These are phyloP conservation scores for Trichacis sp. DNA, from an alignment of 2,888 invertebrate species.

Conservation along the genomic window DNA sequence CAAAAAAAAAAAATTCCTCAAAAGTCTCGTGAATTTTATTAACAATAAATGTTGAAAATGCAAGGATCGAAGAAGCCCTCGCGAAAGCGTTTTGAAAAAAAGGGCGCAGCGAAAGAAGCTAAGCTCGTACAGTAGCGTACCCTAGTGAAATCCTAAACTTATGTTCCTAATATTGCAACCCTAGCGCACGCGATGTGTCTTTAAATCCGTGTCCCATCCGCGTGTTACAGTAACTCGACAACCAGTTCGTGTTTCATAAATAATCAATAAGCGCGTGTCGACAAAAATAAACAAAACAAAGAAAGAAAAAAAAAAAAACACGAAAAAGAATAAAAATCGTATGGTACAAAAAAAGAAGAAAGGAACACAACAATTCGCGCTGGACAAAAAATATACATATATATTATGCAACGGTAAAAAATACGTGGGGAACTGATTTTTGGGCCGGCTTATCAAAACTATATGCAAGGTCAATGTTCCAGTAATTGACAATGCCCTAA, in stretches of 20 bases:
- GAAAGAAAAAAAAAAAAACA: too few species aligned
- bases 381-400: constrained; percentile 51
- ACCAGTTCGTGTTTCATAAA: constrained; percentile 29
- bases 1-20: too few species aligned
- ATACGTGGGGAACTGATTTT: too few species aligned
- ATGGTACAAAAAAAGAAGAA: too few species aligned
- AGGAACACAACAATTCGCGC: constrained; percentile 36
- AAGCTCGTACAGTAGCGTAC: constrained; percentile 53
- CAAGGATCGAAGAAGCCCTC: too few species aligned
- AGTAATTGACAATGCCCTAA: too few species aligned
- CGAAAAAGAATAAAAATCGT: too few species aligned
- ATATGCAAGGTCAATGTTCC: too few species aligned
- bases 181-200: constrained; percentile 46
- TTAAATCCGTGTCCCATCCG: constrained; percentile 18
- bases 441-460: too few species aligned
- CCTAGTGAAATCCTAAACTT: constrained; percentile 50
- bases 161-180: constrained; percentile 62
- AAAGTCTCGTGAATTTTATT: too few species aligned
- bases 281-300: constrained; percentile 1
- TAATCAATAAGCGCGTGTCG: constrained; percentile 36
- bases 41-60: constrained; percentile 19
- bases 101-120: constrained; percentile 47
- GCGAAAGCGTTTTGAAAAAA: too few species aligned
- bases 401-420: constrained; percentile 62
- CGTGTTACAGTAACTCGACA: constrained; percentile 2